phyloP scores from a whole-genome alignment of 2,113 vertebrate species.

The Marmota flaviventris region DNA sequence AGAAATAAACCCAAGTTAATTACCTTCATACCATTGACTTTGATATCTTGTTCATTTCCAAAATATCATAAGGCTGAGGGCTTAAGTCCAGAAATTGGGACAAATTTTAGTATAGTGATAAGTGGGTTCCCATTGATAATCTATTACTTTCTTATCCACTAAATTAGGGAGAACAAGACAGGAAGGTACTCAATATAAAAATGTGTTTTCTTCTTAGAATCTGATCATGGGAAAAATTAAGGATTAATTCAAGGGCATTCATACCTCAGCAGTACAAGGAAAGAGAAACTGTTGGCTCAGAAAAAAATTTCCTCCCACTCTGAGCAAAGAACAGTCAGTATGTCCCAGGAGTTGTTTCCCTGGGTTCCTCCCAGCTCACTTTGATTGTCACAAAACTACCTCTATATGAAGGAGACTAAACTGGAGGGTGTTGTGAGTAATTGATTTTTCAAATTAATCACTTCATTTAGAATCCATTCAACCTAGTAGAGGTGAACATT shows the following conservation, averaged over 20 bases:
- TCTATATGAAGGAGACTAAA: not conserved
- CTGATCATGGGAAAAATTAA: slow-evolving; percentile 21
- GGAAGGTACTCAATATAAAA: not conserved
- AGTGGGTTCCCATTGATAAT: not conserved
- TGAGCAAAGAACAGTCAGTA: slow-evolving; percentile 24
- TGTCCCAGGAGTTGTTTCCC: not conserved
- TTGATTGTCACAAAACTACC: not conserved
- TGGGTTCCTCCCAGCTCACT: slow-evolving; percentile 9
- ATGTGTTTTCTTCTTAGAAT: slow-evolving; percentile 17
- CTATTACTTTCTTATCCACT: slow-evolving; percentile 44
- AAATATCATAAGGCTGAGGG: not conserved
- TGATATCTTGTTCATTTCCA: slow-evolving; percentile 63
- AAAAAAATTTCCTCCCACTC: slow-evolving; percentile 31
- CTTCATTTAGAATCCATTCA: slow-evolving; percentile 80
- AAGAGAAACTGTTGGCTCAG: slow-evolving; percentile 19
- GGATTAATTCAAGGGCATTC: slow-evolving; percentile 2
- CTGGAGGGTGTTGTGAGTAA: slow-evolving; percentile 63
- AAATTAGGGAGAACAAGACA: not conserved
- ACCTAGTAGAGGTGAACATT: slow-evolving; percentile 68
- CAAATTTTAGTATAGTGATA: slow-evolving; percentile 28
- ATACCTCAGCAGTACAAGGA: not conserved
- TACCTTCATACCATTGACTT: slow-evolving; percentile 47
- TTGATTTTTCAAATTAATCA: slow-evolving; percentile 80
- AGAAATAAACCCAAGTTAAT: slow-evolving; percentile 66
- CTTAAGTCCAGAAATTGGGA: slow-evolving; percentile 4